Base-by-base conservation (phyloP, 2,888 invertebrate genomes). In the Pherbina coryleti region DNA sequence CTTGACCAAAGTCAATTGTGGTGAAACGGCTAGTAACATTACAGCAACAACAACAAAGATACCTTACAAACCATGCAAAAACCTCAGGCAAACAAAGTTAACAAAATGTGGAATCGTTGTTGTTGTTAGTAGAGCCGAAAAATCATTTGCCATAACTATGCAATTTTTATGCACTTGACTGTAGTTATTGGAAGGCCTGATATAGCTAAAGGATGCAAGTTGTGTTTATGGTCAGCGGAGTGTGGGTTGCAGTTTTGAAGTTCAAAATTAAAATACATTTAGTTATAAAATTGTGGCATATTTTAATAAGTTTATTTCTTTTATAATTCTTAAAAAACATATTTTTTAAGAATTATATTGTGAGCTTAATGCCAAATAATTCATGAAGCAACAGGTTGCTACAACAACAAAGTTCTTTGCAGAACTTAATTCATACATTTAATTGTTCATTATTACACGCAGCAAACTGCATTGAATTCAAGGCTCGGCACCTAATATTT, bases 361-460 rank as follows among this genome's bases (percentile, higher is more conserved):
- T n/a, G n/a, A n/a, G n/a, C n/a, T n/a, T n/a, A n/a, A n/a, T n/a
- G n/a, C n/a, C n/a, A n/a, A n/a, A n/a, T n/a, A n/a, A n/a, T n/a
- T n/a, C n/a, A n/a, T n/a, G n/a, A n/a, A n/a, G n/a, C n/a, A n/a
- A n/a, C n/a, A n/a, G n/a, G n/a, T n/a, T n/a, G n/a, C n/a, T n/a
- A n/a, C n/a, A n/a, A n/a, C n/a, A n/a, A n/a, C n/a, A n/a, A n/a
- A n/a, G n/a, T n/a, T n/a, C n/a, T n/a, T n/a, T n/a, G n/a, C n/a
- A n/a, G n/a, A n/a, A n/a, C n/a, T n/a, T n/a, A n/a, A n/a, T n/a
- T n/a, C n/a, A 78, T 75, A 75, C 75, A 72, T 79, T 80, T 81
- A 81, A 76, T 76, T 81, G 80, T 70, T 76, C 78, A 79, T 81
- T 81, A 81, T 79, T 81, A 79, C 2, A 7, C 79, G 81, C 81